Base-by-base conservation (phyloP, 2,797 vertebrate genomes). In the Leptoclinus maculatus region DNA sequence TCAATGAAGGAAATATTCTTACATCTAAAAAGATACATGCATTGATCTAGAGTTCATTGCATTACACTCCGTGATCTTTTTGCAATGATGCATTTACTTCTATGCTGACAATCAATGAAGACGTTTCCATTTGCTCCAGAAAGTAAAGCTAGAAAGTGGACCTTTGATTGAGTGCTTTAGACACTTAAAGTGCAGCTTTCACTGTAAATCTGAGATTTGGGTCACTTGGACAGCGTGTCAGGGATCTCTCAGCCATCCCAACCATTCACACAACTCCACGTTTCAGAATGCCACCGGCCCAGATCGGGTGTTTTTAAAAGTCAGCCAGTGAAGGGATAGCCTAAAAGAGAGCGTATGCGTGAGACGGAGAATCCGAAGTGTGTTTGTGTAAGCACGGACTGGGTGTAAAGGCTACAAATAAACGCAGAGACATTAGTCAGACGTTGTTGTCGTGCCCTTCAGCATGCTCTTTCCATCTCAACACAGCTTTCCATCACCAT, bases 181-280 rank as follows among this genome's bases (percentile, higher is more conserved):
- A 70, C 38, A 45, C 41, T 19, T 19, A 16, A 2, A 49, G 36
- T n/a, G 62, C 70, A 56, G 54, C 23, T 45, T 71, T 53, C 4
- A 59, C 36, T 63, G 74, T 68, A 70, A 29, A 89, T 80, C 79
- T 86, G 83, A 88, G 80, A 83, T 70, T 64, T 73, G 68, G 86
- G 84, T 93, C 87, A 87, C 66, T n/a, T n/a, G n/a, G 47, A 49
- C 47, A 25, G 51, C 86, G 84, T 82, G 87, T 77, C 73, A 66
- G 79, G 75, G 85, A 93, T 91, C 85, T 88, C 83, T 36, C 72
- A 79, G 75, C 83, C 88, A 92, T 91, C 77, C 74, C 69, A 85
- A 74, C 54, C 79, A 92, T 91, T 86, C 70, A 25, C 86, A 81
- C 70, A 72, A 67, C 78, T 71, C 71, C 67, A 63, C 57, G 67